These are phyloP conservation scores for Sylvicola fuscatus DNA, from an alignment of 2,888 invertebrate species.

Conservation along the genomic window DNA sequence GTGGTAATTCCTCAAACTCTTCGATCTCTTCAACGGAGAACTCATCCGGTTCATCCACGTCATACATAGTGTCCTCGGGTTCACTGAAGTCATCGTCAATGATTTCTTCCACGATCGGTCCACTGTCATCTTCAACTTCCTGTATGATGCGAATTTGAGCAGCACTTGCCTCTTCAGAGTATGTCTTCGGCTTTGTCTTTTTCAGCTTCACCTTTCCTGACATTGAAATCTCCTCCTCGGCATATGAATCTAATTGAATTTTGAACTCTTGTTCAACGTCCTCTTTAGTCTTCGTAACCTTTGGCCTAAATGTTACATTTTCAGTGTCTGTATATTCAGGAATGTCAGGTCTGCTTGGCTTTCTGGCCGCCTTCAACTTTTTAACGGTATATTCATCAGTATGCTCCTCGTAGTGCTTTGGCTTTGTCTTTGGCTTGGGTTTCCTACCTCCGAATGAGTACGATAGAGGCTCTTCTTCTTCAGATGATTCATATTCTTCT, in stretches of 20 bases:
- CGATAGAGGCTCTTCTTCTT: conserved; percentile 6
- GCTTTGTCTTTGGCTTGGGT: conserved; percentile 28
- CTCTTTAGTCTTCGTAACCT: conserved; percentile 56
- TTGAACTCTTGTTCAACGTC: conserved; percentile 81
- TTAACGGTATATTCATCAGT: conserved; percentile 51
- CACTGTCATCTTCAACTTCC: conserved; percentile 36
- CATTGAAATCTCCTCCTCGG: conserved; percentile 75
- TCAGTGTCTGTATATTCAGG: conserved; percentile 55
- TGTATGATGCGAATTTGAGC: conserved; percentile 46
- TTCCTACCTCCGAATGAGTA: conserved; percentile 13
- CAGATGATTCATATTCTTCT: conserved; percentile 11
- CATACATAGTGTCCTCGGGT: conserved; percentile 31
- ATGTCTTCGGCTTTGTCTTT: conserved; percentile 49
- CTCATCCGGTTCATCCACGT: conserved; percentile 28
- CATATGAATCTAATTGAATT: conserved; percentile 65
- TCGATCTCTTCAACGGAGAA: conserved; percentile 30
- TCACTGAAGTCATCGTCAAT: conserved; percentile 32
- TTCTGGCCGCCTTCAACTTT: conserved; percentile 44
- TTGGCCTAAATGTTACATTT: conserved; percentile 61
- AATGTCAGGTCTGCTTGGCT: conserved; percentile 38
- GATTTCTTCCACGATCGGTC: conserved; percentile 37
- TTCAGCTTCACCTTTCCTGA: conserved; percentile 63
- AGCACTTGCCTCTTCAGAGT: conserved; percentile 57
- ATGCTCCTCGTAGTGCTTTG: conserved; percentile 32
- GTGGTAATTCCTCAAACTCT: conserved; percentile 27